Base-by-base conservation (phyloP, 2,113 vertebrate species). In the Hippocampus zosterae region DNA sequence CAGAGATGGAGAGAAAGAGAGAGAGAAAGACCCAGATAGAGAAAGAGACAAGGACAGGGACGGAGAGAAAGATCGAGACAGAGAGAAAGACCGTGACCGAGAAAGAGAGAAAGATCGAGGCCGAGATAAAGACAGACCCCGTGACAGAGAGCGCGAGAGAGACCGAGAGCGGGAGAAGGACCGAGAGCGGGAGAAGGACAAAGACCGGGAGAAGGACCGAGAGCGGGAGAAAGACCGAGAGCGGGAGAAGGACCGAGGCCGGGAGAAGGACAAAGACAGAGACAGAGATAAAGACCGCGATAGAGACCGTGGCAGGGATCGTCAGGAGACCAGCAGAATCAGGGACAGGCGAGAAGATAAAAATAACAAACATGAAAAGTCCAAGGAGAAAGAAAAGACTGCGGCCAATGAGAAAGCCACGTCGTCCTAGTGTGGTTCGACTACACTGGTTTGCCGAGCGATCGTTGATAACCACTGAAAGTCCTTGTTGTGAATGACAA, bases 341-440 rank as follows among this genome's bases (percentile, higher is more conserved):
- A 90, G 81, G 70, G 95, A 96, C 55, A 91, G 67, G 7, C 74
- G 84, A 25, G 93, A 94, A 46, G 95, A 96, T n/a, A 86, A 71
- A 33, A 95, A 93, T 44, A 75, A 48, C 2, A 95, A 92, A 89
- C 83, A 87, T 0, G 94, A 95, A 67, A 10, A 82, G 42, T 74
- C 83, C 33, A 94, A 92, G 76, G 93, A 94, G 68, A 42, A 74
- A 68, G 88, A 86, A 10, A 95, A 93, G 75, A 75, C 89, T 44
- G 21, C 84, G 0, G 92, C 93, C 56, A 88, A 65, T 60, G 84
- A 80, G 12, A 92, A 90, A 77, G 84, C 76, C 19, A 27, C 25
- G 25, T 8, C 60, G 56, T 89, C 87, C 40, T 91, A 89, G 76
- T 81, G 67, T 85, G 65, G 75, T 73, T 71, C 61, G 41, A 70